These are phyloP conservation scores for Gobiocypris rarus DNA, from an alignment of 2,113 vertebrate species.

Conservation along the genomic window DNA sequence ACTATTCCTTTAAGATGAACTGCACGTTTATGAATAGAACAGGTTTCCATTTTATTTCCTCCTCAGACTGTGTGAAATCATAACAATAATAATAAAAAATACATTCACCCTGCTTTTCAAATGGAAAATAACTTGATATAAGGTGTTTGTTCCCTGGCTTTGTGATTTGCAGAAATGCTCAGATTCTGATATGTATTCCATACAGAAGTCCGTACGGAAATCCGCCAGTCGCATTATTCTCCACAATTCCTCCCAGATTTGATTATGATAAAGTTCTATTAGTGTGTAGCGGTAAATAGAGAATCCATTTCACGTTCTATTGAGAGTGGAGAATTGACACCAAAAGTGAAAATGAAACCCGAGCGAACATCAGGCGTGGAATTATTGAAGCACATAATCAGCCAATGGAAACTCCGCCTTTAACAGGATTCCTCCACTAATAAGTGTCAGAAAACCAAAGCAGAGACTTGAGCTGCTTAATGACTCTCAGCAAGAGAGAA, in stretches of 20 bases:
- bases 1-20: neutral
- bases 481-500: conserved; percentile 61
- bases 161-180: conserved; percentile 55
- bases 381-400: conserved; percentile 77
- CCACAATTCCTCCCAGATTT: conserved; percentile 64
- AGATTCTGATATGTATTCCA: conserved; percentile 83
- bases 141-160: conserved; percentile 59
- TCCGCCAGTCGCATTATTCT: conserved; percentile 76
- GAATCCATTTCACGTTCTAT: conserved; percentile 73
- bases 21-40: conserved; percentile 7
- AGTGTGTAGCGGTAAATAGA: conserved; percentile 70
- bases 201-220: conserved; percentile 79
- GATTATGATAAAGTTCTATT: conserved; percentile 76
- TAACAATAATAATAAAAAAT: conserved; percentile 52
- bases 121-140: conserved; percentile 56
- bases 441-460: conserved; percentile 62
- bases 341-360: conserved; percentile 65
- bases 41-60: conserved; percentile 55
- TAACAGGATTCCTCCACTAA: conserved; percentile 67
- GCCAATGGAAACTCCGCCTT: conserved; percentile 67
- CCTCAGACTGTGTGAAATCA: conserved; percentile 52
- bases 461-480: conserved; percentile 55
- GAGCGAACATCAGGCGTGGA: conserved; percentile 71
- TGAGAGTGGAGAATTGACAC: conserved; percentile 70
- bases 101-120: conserved; percentile 63